Conservation (phyloP, 1,140 invertebrate species). For the Drosophila hydei region DNA sequence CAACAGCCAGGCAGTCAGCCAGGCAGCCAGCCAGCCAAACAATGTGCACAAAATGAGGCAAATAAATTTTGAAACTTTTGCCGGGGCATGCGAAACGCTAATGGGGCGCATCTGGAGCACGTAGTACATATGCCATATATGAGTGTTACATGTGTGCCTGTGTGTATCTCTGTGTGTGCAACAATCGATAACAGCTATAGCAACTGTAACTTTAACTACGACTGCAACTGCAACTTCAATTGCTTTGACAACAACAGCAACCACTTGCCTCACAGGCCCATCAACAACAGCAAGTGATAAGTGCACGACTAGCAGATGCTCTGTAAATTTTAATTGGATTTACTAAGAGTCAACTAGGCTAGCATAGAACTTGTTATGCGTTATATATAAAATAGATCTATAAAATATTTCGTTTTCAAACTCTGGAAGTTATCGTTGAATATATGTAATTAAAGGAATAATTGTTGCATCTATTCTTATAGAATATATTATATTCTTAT, state of each 20-base stretch:
- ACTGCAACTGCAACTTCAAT: constrained; percentile 28
- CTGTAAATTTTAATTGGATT: background rate
- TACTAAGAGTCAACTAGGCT: too few relatives aligned
- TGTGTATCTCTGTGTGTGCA: constrained; percentile 18
- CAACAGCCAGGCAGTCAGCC: constrained; percentile 28
- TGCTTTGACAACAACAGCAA: constrained; percentile 21
- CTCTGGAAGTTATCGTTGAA: too few relatives aligned
- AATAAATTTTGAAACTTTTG: constrained; percentile 69
- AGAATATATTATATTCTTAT: too few relatives aligned
- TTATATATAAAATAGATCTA: too few relatives aligned
- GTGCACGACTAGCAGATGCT: background rate
- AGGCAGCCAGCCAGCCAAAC: constrained; percentile 50
- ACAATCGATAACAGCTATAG: constrained; percentile 59
- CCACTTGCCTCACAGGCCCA: constrained; percentile 49
- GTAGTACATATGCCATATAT: constrained; percentile 27
- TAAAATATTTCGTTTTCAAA: too few relatives aligned
- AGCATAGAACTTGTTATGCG: too few relatives aligned
- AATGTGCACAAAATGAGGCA: constrained; percentile 75
- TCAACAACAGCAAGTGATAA: constrained; percentile 55
- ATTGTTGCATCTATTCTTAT: too few relatives aligned
- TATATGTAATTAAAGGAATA: too few relatives aligned
- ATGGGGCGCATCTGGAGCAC: constrained; percentile 49
- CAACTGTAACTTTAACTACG: constrained; percentile 11
- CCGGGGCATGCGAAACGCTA: constrained; percentile 40
- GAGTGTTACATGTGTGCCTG: constrained; percentile 1